A percentile compares a stretch with the other conserved stretches of the same genome.
Conservation (phyloP, 1,140 invertebrate genomes). For the Teleogryllus occipitalis region DNA sequence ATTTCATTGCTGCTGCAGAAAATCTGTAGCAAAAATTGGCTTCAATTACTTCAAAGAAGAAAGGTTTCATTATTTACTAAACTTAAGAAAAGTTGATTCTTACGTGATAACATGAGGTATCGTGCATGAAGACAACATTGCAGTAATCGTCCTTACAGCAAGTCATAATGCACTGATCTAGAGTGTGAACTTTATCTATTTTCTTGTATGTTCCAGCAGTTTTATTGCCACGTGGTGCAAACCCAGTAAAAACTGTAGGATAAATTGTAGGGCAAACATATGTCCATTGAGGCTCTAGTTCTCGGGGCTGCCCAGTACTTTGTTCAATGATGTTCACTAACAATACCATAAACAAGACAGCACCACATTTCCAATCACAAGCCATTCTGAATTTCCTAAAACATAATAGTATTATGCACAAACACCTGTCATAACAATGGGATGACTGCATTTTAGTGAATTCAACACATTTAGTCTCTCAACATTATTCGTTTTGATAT, state of each 20-base stretch:
- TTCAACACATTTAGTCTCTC: no score
- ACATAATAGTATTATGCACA: background rate
- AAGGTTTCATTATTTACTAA: background rate
- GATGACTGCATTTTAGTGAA: background rate
- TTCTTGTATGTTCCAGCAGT: constrained; percentile 52
- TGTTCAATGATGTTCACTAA: background rate
- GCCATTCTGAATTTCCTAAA: background rate
- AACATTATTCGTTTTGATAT: background rate
- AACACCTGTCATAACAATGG: background rate
- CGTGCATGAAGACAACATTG: constrained; percentile 70
- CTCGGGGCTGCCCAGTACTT: constrained; percentile 6
- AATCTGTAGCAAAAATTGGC: constrained; percentile 24
- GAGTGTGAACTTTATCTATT: constrained; percentile 41
- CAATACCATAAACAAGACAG: background rate
- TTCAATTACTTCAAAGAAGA: background rate
- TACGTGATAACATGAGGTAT: constrained; percentile 66
- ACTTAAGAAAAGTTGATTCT: constrained; percentile 6
- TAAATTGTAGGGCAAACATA: constrained; percentile 34
- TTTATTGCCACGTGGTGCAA: constrained; percentile 44
- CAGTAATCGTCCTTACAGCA: constrained; percentile 62
- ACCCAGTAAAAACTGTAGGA: constrained; percentile 33
- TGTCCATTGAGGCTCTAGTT: constrained; percentile 16
- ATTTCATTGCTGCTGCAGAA: constrained; percentile 58
- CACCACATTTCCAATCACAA: background rate
- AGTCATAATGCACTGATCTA: constrained; percentile 57